Conservation (phyloP, 1,140 invertebrate species). For the Notospermus geniculatus region DNA sequence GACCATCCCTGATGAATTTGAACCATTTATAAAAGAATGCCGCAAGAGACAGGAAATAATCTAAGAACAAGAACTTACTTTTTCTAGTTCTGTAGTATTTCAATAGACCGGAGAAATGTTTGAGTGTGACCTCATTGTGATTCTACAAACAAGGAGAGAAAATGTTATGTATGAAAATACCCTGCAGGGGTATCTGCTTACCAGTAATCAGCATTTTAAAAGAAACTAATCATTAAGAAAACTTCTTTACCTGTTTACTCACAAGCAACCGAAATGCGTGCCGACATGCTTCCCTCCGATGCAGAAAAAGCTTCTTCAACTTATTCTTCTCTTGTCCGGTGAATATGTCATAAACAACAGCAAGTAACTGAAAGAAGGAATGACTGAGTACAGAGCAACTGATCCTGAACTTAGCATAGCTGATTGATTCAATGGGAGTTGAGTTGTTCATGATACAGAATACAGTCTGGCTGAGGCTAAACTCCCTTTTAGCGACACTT, state of each 20-base stretch:
- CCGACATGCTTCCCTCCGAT: conserved; percentile 79
- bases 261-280: conserved; percentile 68
- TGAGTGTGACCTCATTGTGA: conserved; percentile 67
- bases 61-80: conserved; percentile 63
- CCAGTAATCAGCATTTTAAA: not conserved
- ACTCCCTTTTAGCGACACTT: no score
- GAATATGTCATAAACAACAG: conserved; percentile 88
- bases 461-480: not conserved
- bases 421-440: no score
- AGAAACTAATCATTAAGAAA: not conserved
- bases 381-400: no score
- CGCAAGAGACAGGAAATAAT: no score
- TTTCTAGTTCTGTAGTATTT: conserved; percentile 73
- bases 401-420: conserved; percentile 1
- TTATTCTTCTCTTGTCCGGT: conserved; percentile 84
- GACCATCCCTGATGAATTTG: no score
- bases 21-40: no score
- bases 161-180: no score
- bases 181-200: not conserved
- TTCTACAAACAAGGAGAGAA: conserved; percentile 27
- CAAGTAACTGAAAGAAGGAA: conserved; percentile 77
- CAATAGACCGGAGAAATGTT: conserved; percentile 80
- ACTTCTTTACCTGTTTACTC: conserved; percentile 41
- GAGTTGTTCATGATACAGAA: no score
- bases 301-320: conserved; percentile 78